Conservation (phyloP, 2,888 invertebrate genomes). For the Melanostoma mellinum region DNA sequence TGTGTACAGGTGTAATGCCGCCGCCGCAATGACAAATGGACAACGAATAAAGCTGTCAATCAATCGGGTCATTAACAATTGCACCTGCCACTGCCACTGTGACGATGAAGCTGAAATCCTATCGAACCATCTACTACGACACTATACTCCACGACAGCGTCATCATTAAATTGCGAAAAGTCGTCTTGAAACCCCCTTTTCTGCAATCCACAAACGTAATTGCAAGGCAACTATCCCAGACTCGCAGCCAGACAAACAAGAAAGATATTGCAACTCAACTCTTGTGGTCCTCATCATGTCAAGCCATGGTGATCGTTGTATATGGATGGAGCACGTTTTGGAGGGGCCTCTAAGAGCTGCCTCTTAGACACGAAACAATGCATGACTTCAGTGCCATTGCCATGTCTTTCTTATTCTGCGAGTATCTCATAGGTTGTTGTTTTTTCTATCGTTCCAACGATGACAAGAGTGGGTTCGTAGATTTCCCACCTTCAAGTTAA, state of each 20-base stretch:
- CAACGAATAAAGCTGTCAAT: conserved; percentile 48
- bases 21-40: conserved; percentile 45
- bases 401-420: conserved; percentile 52
- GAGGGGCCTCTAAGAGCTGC: conserved; percentile 52
- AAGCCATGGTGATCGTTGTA: conserved; percentile 40
- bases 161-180: conserved; percentile 53
- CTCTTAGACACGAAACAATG: conserved; percentile 58
- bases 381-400: conserved; percentile 48
- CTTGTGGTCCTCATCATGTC: conserved; percentile 30
- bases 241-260: conserved; percentile 19
- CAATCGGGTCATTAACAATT: conserved; percentile 52
- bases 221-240: conserved; percentile 52
- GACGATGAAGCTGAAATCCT: conserved; percentile 34
- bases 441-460: conserved; percentile 21
- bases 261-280: conserved; percentile 41
- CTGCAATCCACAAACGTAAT: conserved; percentile 38
- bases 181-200: conserved; percentile 13
- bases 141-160: conserved; percentile 27
- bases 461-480: conserved; percentile 30
- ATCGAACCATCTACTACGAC: conserved; percentile 10
- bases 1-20: conserved; percentile 15
- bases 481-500: conserved; percentile 52
- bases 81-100: conserved; percentile 51
- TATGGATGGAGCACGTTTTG: conserved; percentile 40
- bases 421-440: conserved; percentile 63